Percentiles rank a stretch among this genome's conserved stretches.
phyloP scores from a whole-genome alignment of 2,888 invertebrate genomes.

The Stenodema calcarata region DNA sequence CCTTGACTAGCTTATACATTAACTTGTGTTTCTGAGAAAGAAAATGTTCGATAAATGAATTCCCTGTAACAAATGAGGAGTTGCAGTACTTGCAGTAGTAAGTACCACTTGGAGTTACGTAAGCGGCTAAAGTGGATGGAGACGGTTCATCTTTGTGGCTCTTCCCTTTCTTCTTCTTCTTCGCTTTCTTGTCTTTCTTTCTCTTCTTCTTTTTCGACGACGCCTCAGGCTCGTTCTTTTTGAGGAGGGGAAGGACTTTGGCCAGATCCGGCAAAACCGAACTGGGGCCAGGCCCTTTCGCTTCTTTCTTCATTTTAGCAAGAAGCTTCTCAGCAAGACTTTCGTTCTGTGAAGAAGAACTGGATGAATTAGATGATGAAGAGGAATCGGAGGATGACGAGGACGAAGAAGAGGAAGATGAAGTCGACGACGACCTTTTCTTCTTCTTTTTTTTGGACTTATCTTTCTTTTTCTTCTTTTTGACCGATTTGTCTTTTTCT shows the following conservation, averaged over 20 bases:
- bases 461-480: conserved; percentile 9
- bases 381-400: not conserved
- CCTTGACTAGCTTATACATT: conserved; percentile 12
- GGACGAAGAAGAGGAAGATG: conserved; percentile 1
- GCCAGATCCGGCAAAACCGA: not conserved
- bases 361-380: not conserved
- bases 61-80: not conserved
- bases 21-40: conserved; percentile 1
- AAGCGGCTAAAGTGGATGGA: not conserved
- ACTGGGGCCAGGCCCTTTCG: not conserved
- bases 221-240: not conserved
- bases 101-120: not conserved
- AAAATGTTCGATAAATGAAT: conserved; percentile 2
- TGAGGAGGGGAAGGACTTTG: not conserved
- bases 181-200: not conserved
- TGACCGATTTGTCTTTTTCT: not conserved
- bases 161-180: not conserved
- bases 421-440: not conserved
- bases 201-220: not conserved
- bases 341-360: not conserved
- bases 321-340: not conserved
- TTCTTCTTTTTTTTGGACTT: not conserved
- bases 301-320: not conserved
- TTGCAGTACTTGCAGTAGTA: conserved; percentile 24
- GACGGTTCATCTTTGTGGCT: not conserved